Conservation (phyloP, 2,113 vertebrate genomes). For the Porphyrio hochstetteri region DNA sequence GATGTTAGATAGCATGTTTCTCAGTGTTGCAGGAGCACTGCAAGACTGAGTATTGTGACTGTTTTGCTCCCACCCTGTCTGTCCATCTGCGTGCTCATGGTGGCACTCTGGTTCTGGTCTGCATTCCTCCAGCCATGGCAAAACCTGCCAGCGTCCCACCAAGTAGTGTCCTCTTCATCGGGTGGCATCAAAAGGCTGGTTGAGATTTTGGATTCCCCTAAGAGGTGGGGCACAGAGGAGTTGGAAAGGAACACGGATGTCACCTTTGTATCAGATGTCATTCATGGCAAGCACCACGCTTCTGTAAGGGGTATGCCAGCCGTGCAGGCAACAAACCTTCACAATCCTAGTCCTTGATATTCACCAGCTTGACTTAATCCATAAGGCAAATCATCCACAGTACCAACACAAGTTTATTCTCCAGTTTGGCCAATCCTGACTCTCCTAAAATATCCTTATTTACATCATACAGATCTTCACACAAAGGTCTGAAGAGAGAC, state of each 20-base stretch:
- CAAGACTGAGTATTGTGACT: background rate
- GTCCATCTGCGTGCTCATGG: rapidly evolving
- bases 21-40: background rate
- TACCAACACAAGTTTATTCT: background rate
- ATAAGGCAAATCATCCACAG: background rate
- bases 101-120: background rate
- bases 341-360: background rate
- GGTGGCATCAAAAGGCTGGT: background rate
- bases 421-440: background rate
- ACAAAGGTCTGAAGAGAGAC: background rate
- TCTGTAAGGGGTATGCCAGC: background rate
- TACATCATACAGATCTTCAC: background rate
- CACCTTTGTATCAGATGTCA: too few species aligned
- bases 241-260: too few species aligned
- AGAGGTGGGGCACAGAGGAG: rapidly evolving
- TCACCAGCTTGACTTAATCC: background rate
- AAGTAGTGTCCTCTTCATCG: background rate
- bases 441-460: background rate
- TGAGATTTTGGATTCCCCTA: background rate
- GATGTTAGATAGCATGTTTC: background rate
- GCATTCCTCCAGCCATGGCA: too few species aligned
- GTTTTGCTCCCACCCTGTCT: rapidly evolving
- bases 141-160: rapidly evolving
- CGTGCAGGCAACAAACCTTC: background rate
- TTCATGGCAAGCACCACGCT: rapidly evolving